Percentiles rank a stretch among this genome's conserved stretches.
Conservation (phyloP, 1,140 invertebrate species). For the Wasmannia auropunctata region DNA sequence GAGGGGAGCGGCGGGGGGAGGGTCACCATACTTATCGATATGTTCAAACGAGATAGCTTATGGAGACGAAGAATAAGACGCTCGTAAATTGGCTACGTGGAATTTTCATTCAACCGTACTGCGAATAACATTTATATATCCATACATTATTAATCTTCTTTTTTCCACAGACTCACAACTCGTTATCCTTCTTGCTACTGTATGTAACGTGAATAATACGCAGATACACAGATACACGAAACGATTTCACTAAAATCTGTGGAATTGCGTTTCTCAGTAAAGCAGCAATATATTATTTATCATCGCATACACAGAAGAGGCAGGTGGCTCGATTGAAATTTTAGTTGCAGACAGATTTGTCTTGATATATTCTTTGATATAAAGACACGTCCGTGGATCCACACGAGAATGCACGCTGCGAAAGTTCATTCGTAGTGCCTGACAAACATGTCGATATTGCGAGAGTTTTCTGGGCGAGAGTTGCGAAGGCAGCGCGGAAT, state of each 20-base stretch:
- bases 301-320: background rate
- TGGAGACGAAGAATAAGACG: background rate
- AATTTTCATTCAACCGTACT: slow-evolving; percentile 7
- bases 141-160: background rate
- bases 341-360: background rate
- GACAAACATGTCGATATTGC: slow-evolving; percentile 46
- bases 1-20: background rate
- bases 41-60: background rate
- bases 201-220: background rate
- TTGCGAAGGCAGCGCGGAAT: slow-evolving; percentile 80
- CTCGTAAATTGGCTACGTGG: slow-evolving; percentile 25
- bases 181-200: background rate
- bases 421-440: slow-evolving; percentile 65
- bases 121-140: background rate
- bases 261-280: background rate
- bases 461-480: slow-evolving; percentile 72
- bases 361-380: slow-evolving; percentile 31
- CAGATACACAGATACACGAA: background rate
- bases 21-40: slow-evolving; percentile 58
- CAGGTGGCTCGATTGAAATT: slow-evolving; percentile 23
- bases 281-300: background rate
- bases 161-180: background rate
- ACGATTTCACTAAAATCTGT: background rate
- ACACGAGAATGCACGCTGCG: slow-evolving; percentile 41
- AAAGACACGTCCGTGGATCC: background rate